Evolutionary conservation across 2,797 vertebrate species (phyloP), one percentile per base, ranked within the genome.

Genomic region (Parauchenoglanis punctatus): DNA sequence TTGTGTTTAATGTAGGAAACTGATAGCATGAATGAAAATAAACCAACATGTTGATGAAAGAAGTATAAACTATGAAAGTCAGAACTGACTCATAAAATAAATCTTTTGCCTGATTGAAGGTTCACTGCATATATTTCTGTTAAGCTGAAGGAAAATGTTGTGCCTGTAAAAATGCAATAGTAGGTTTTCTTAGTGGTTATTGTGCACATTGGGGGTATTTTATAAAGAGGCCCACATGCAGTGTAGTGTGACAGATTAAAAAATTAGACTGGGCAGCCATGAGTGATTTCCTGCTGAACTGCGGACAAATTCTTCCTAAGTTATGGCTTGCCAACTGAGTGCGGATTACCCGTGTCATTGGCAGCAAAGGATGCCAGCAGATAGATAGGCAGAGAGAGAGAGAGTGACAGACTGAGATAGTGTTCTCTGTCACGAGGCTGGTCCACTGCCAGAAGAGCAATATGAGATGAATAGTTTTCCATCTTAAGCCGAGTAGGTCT

Each of bases 231-330:
- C 61, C 73, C 58, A 78, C 54, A 35, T 84, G 67, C 8, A 49
- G 81, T 68, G 31, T 25, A 28, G 81, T 44, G 65, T 86, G 68
- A 92, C 91, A 92, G 91, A 92, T 94, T 93, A 93, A 93, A 83
- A 89, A 90, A 88, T 90, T 92, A 87, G 88, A 82, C 93, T 93
- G 93, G 94, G 61, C 67, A 83, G 84, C 93, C 93, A 94, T 91
- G 91, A 92, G 91, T 92, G 93, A 94, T 95, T 95, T 95, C 94
- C 94, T 95, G 93, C 93, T 88, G 90, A 54, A 90, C 91, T 92
- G 92, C 88, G 89, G 35, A 87, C 91, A 89, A 92, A 93, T 94
- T 95, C 93, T 93, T 94, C 87, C 91, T 91, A 93, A 94, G 93
- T 93, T 92, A 91, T 91, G 91, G 83, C 87, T 91, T 93, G 91